phyloP scores from a whole-genome alignment of 2,888 invertebrate species.

The Candidula unifasciata region DNA sequence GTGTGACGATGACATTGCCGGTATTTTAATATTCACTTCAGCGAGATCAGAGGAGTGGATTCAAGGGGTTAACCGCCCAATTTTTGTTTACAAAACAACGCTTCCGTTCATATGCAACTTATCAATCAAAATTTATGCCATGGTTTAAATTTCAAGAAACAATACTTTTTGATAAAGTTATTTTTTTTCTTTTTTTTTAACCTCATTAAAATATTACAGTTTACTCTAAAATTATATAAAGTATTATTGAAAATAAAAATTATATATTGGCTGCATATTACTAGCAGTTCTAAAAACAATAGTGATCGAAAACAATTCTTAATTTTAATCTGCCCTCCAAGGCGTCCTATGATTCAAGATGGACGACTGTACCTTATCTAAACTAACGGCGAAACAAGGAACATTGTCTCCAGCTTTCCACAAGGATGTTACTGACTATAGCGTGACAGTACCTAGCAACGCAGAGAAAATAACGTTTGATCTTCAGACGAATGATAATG shows the following conservation, averaged over 20 bases:
- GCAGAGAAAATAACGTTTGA: conserved; percentile 71
- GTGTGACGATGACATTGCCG: neutral
- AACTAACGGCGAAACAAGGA: conserved; percentile 74
- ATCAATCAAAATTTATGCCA: neutral
- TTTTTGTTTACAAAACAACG: conserved; percentile 34
- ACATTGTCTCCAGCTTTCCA: conserved; percentile 74
- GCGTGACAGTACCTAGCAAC: conserved; percentile 71
- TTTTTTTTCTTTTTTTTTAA: neutral
- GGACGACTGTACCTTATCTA: conserved; percentile 77
- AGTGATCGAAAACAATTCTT: no score
- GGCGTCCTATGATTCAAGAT: conserved; percentile 76
- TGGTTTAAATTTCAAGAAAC: neutral
- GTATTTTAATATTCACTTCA: neutral
- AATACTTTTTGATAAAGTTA: neutral
- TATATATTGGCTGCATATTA: no score
- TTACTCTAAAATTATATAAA: neutral
- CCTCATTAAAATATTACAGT: neutral
- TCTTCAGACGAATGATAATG: conserved; percentile 72
- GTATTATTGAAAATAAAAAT: neutral
- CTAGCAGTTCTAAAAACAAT: no score
- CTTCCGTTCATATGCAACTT: conserved; percentile 34
- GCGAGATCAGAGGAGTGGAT: no score
- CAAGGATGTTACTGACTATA: conserved; percentile 71
- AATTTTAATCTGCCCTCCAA: neutral
- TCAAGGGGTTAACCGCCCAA: conserved; percentile 26